phyloP scores from a whole-genome alignment of 2,113 vertebrate species.

The Oxyruncus cristatus region DNA sequence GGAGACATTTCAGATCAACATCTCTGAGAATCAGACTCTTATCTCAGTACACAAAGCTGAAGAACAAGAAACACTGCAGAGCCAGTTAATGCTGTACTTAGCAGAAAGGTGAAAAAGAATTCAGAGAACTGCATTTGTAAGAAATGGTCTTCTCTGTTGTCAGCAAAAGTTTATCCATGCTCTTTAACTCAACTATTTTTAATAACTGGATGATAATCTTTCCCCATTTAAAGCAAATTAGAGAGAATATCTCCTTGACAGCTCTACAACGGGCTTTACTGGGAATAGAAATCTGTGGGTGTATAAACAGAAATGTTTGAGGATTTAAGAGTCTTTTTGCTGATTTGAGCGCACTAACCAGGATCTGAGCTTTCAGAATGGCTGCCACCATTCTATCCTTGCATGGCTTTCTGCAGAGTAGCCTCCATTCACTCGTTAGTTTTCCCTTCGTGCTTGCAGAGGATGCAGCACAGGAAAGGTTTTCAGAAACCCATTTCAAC shows the following conservation, averaged over 20 bases:
- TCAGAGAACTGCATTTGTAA: neutral
- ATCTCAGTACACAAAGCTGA: neutral
- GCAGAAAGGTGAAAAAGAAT: neutral
- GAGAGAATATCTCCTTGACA: constrained; percentile 21
- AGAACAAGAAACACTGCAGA: neutral
- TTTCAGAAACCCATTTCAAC: neutral
- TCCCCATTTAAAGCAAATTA: constrained; percentile 34
- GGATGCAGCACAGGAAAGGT: neutral
- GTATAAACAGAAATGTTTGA: constrained; percentile 9
- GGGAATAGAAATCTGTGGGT: constrained; percentile 42
- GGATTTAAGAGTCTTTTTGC: neutral
- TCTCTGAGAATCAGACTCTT: neutral
- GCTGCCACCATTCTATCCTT: neutral
- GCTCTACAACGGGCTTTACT: constrained; percentile 16
- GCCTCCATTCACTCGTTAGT: neutral
- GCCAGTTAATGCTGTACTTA: neutral
- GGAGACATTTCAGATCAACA: neutral
- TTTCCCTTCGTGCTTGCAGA: neutral
- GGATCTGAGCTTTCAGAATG: neutral
- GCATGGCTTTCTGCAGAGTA: neutral
- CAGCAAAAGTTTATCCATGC: neutral
- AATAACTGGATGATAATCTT: constrained; percentile 29
- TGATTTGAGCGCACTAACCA: neutral
- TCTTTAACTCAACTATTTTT: constrained; percentile 10
- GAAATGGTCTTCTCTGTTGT: neutral